Conservation (phyloP, 2,888 invertebrate species). For the Parnassius apollo region DNA sequence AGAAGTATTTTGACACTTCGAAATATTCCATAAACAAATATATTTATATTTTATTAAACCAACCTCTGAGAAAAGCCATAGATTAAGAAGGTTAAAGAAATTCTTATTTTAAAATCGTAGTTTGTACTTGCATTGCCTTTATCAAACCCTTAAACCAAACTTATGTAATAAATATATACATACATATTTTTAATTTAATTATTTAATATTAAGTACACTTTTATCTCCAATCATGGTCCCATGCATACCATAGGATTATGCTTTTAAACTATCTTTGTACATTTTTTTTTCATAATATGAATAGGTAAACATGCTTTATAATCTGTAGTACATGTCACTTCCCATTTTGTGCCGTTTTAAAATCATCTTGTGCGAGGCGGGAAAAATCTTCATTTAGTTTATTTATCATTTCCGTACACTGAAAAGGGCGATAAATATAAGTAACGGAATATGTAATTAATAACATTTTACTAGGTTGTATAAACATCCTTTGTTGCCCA, state of each 20-base stretch:
- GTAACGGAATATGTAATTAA: not conserved
- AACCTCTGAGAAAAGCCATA: too few relatives aligned
- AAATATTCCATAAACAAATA: not conserved
- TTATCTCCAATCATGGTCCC: constrained; percentile 16
- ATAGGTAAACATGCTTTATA: constrained; percentile 5
- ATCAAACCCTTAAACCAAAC: not conserved
- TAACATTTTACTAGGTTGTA: too few relatives aligned
- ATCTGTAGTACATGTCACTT: constrained; percentile 10
- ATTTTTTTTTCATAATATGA: not conserved
- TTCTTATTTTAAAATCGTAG: not conserved
- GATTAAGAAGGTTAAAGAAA: not conserved
- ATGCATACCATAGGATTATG: not conserved
- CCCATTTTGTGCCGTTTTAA: constrained; percentile 42
- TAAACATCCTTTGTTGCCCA: too few relatives aligned
- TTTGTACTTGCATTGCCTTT: not conserved
- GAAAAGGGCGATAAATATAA: constrained; percentile 33
- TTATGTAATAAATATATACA: not conserved
- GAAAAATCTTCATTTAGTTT: constrained; percentile 66
- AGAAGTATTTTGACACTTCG: constrained; percentile 35
- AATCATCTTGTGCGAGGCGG: constrained; percentile 54
- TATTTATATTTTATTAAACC: too few relatives aligned
- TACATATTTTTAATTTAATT: constrained; percentile 1
- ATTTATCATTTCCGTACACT: constrained; percentile 65
- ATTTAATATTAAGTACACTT: constrained; percentile 20
- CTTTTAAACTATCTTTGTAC: constrained; percentile 5